Base-by-base conservation (phyloP, 2,888 invertebrate genomes). In the Limnephilus lunatus region DNA sequence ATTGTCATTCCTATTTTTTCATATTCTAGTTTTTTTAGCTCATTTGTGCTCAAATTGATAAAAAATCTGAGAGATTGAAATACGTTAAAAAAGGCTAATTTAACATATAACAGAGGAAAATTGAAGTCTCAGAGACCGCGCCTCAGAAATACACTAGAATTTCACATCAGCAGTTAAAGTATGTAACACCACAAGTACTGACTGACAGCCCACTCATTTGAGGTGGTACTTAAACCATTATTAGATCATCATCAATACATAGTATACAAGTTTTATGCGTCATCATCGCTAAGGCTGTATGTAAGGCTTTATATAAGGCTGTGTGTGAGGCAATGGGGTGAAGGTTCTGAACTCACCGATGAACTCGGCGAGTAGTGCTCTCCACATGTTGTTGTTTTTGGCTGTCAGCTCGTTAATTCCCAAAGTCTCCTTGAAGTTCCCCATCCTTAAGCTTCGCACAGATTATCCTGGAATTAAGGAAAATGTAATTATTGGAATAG, bases 301-400 rank as follows among this genome's bases (percentile, higher is more conserved):
- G 3, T 48, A 14, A 12, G 53, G 53, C 19, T 53, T 5, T 48
- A 15, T 3, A 0, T 48, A 14, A 12, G 11, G 12, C 12, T 44
- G 14, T 48, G 48, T 14, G 14, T 48, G 48, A 3, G 19, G 53
- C 81, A 81, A 81, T 82, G 19, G 82, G 32, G 9, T 32, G 32
- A 82, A 32, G 12, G 19, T 30, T 14, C 19, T 15, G 15, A 48
- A 90, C 94, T 95, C 95, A 96, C 97, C 99, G 15, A 99, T 95
- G 94, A 98, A 98, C 95, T 99, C 99, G 0, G 98, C 99, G 14
- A 98, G 95, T 35, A 99, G 96, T 0, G 98, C 98, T 94, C 97
- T 97, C 97, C 98, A 98, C 92, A 99, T 96, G 32, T 96, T 96
- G n/a, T 96, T 95, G 32, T 97, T 97, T 94, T 97, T 97, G 90